Evolutionary conservation across 2,113 vertebrate species (phyloP), one percentile per base, ranked within the genome.

Genomic region (Erinaceus europaeus): DNA sequence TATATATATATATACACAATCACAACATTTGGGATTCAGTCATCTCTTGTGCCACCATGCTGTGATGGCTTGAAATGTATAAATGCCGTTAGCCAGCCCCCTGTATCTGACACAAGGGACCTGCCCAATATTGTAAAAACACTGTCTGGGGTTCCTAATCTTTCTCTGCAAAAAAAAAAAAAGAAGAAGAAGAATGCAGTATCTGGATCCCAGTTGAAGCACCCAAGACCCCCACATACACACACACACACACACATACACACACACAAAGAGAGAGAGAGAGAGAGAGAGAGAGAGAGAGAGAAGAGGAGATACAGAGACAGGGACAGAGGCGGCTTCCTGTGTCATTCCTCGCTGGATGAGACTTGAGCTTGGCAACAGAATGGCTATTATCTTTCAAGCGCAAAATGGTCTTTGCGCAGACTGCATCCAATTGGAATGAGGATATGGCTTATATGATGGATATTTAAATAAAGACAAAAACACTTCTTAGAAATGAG

Each of bases 111-210:
- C 75, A 80, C 15, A 38, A 20, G 21, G 52, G 42, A 87, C 52
- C 82, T 90, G 14, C 72, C 32, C 10, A 34, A 64, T 64, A 38
- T 44, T 85, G 46, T 68, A 23, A 48, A 87, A 83, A 77, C 53
- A 76, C 44, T 82, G 79, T 61, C 65, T 27, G 52, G 34, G 38
- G 2, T 15, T 83, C 32, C 61, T 62, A 67, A 83, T 89, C 53
- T 50, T 21, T 57, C 40, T 73, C 46, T 62, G 78, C n/a, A n/a
- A n/a, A n/a, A n/a, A n/a, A n/a, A n/a, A n/a, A n/a, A n/a, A n/a
- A n/a, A n/a, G n/a, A n/a, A 91, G 76, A 87, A 82, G 90, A 91
- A 62, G 68, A 89, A 55, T 48, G n/a, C 75, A 90, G 91, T 78
- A 91, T 88, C 5, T 14, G 59, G 57, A 53, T 80, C 77, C 90